Base-by-base conservation (phyloP, 2,888 invertebrate species). In the Stictocephala bisonia region DNA sequence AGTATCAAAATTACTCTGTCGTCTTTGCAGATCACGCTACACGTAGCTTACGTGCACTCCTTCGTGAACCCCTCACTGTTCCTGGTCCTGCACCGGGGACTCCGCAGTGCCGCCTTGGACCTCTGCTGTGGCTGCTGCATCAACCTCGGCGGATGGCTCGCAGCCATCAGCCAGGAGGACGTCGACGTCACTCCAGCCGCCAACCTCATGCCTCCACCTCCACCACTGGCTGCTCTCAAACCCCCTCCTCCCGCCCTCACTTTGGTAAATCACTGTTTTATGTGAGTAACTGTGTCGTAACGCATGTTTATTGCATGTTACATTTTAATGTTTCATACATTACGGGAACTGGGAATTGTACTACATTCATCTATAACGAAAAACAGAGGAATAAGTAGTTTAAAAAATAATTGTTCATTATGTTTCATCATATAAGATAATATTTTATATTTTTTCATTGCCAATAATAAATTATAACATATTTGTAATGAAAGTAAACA, bases 1-100 rank as follows among this genome's bases (percentile, higher is more conserved):
- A 9, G 35, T 9, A 35, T 35, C 7, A 35, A 9, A 35, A 35
- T 35, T 35, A n/a, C n/a, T n/a, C n/a, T n/a, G n/a, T 24, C 13
- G 4, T 20, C 13, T 35, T 27, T 9, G 78, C 88, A 93, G 92
- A 91, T 94, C 80, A 93, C 93, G 66, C 87, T 94, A 80, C 93
- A 94, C 88, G 93, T 94, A 85, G 93, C 94, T 78, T 93, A 93
- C 86, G 91, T 93, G 78, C 94, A 94, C 85, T 93, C 94, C 35
- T 93, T 93, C 80, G 92, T 93, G 79, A 94, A 94, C 82, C 94
- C 94, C 2, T 89, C 91, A 40, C 86, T 94, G 78, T 93, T 94
- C 84, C 87, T 94, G 83, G 90, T 91, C 64, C 86, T 94, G 71
- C 93, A 94, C 82, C 88, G 91, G 31, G 93, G 93, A 1, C 86